Percentiles rank a stretch among this genome's conserved stretches.
Conservation (phyloP, 2,888 invertebrate genomes). For the Gortyna flavago region DNA sequence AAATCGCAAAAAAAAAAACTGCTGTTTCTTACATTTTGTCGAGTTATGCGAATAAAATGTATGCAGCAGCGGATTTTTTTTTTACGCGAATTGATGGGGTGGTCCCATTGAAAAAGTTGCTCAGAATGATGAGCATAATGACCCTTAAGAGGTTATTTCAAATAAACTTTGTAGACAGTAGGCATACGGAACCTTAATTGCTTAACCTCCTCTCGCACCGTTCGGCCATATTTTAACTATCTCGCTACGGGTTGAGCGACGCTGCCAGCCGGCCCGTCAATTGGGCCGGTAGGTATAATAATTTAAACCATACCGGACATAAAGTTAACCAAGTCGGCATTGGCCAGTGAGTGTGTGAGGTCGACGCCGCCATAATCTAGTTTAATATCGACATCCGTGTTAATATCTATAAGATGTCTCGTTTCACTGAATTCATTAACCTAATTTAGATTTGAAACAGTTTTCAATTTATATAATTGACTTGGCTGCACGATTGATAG, state of each 20-base stretch:
- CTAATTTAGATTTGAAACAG: constrained; percentile 34
- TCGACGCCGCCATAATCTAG: constrained; percentile 20
- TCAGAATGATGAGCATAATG: not conserved
- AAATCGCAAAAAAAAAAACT: no score
- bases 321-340: constrained; percentile 30
- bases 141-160: not conserved
- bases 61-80: not conserved
- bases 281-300: constrained; percentile 29
- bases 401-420: constrained; percentile 34
- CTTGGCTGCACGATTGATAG: not conserved
- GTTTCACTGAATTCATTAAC: constrained; percentile 46
- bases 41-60: not conserved
- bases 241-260: constrained; percentile 28
- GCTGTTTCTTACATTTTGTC: no score
- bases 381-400: constrained; percentile 52
- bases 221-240: constrained; percentile 6
- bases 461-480: constrained; percentile 8
- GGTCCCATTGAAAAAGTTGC: not conserved
- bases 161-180: not conserved
- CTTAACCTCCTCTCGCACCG: not conserved
- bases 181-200: constrained; percentile 22
- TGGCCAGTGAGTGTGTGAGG: constrained; percentile 11
- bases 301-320: constrained; percentile 43
- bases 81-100: not conserved
- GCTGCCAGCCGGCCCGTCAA: not conserved